Evolutionary conservation across 2,888 invertebrate species (phyloP), one percentile per base, ranked within the genome.

Genomic region (Clitarchus hookeri): DNA sequence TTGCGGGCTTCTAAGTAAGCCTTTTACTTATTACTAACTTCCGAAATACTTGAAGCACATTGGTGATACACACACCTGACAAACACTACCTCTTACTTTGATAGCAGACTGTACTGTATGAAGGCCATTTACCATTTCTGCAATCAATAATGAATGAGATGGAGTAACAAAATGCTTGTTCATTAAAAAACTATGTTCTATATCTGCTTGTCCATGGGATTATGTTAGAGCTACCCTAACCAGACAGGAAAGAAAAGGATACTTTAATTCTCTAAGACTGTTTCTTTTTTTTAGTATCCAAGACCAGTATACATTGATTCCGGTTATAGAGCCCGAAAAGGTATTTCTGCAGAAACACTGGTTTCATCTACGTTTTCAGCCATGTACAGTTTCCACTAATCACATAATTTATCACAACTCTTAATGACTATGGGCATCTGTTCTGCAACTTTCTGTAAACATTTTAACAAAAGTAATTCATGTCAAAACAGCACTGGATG

Each of bases 141-240:
- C 78, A 3, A 12, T 78, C n/a, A 78, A 23, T 78, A 78, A 23
- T 8, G 78, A 78, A n/a, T 2, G 78, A 78, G 78, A 78, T 78
- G 2, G 4, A 78, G 25, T 78, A 78, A 23, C 78, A 78, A 78
- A 78, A 78, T 78, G 78, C 19, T 84, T 84, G 84, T 84, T 84
- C 16, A 84, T 6, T 11, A 1, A 84, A 23, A 84, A 48, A 44
- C 84, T 48, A 0, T 23, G 84, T 23, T 84, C 8, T 6, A 48
- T 48, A 48, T 84, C 84, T 8, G 84, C 84, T 48, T 84, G 84
- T 27, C 84, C 84, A 84, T 84, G 84, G 9, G 84, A 84, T 36
- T 44, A 12, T 27, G 84, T 84, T 13, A 84, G 53, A 26, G 84
- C 84, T 48, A 48, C 84, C 53, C 65, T 84, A 27, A 84, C 84